Evolutionary conservation across 2,888 invertebrate genomes (phyloP).

Genomic region (Lasioglossum malachurum): DNA sequence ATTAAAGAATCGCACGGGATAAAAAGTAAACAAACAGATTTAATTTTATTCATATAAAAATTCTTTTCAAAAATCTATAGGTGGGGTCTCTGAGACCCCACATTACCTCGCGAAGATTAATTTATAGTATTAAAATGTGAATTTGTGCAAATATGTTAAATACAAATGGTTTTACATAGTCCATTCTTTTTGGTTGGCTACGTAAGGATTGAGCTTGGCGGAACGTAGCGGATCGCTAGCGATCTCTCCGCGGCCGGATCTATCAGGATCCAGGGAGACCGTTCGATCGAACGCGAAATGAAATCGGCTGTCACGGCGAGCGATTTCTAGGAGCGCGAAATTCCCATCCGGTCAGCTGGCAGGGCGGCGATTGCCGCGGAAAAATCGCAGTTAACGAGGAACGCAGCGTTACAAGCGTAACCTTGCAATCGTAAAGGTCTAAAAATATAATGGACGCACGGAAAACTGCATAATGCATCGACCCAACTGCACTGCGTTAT

Average conservation of each 20-base stretch:
- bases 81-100: too few species aligned
- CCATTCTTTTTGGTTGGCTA: too few species aligned
- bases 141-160: too few species aligned
- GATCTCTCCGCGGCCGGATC: neutral
- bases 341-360: conserved; percentile 31
- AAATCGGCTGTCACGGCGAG: neutral
- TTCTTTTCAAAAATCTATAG: too few species aligned
- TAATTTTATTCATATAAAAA: too few species aligned
- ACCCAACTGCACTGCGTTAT: conserved; percentile 69
- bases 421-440: conserved; percentile 70
- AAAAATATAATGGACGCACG: conserved; percentile 76
- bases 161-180: too few species aligned
- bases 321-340: conserved; percentile 33
- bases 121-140: too few species aligned
- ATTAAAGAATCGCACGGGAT: too few species aligned
- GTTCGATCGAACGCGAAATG: neutral
- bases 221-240: neutral
- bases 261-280: neutral
- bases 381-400: conserved; percentile 67
- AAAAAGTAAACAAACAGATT: too few species aligned
- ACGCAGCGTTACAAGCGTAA: conserved; percentile 59
- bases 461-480: conserved; percentile 74
- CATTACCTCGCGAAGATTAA: too few species aligned
- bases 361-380: conserved; percentile 45
- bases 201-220: neutral